Percentiles rank a stretch among this genome's conserved stretches.
Evolutionary conservation across 1,140 invertebrate species (phyloP).

Genomic region (Frieseomelitta varia): DNA sequence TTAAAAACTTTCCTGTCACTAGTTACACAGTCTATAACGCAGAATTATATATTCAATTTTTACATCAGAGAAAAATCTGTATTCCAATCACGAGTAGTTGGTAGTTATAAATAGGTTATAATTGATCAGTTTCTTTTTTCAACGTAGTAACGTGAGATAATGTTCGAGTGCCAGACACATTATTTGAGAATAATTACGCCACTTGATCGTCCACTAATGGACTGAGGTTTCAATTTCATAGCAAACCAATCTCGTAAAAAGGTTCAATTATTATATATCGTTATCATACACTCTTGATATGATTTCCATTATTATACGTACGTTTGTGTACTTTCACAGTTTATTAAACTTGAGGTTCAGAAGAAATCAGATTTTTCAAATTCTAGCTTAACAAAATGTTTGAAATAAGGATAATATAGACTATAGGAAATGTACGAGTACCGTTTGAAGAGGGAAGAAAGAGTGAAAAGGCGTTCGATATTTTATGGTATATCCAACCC

Average conservation of each 20-base stretch:
- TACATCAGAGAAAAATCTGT: too few relatives aligned
- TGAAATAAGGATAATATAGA: background rate
- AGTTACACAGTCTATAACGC: background rate
- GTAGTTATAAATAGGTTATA: background rate
- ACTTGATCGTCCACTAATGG: conserved; percentile 60
- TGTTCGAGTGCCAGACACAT: conserved; percentile 30
- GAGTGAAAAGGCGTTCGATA: background rate
- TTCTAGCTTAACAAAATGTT: background rate
- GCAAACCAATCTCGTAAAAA: background rate
- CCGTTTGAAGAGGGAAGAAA: background rate
- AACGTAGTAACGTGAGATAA: conserved; percentile 51
- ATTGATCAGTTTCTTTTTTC: conserved; percentile 7
- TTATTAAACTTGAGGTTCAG: background rate
- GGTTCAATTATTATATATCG: conserved; percentile 22
- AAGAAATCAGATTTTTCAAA: background rate
- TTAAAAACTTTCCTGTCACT: background rate
- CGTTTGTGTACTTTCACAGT: background rate
- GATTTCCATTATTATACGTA: background rate
- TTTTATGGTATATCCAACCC: conserved; percentile 24
- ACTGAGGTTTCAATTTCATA: conserved; percentile 45
- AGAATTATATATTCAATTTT: too few relatives aligned
- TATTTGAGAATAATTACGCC: conserved; percentile 34
- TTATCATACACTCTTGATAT: background rate
- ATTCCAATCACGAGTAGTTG: background rate
- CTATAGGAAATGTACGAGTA: background rate